These are phyloP conservation scores for Busseola fusca DNA, from an alignment of 2,888 invertebrate genomes.

Conservation along the genomic window DNA sequence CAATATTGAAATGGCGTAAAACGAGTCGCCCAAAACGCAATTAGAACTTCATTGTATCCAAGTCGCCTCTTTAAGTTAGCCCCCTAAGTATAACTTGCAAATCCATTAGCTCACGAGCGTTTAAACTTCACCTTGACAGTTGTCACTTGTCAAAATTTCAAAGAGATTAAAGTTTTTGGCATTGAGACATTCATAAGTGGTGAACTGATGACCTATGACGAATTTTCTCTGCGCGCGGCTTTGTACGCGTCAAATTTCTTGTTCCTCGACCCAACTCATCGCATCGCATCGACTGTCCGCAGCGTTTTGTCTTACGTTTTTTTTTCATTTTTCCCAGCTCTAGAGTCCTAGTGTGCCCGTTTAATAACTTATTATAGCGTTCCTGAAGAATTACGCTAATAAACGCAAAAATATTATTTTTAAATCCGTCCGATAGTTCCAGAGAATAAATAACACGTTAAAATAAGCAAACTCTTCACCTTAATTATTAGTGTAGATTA, in stretches of 20 bases:
- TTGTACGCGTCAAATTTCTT: too few relatives aligned
- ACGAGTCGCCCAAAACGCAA: slow-evolving; percentile 34
- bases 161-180: slow-evolving; percentile 3
- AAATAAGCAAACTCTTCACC: too few relatives aligned
- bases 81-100: slow-evolving; percentile 11
- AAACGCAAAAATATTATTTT: too few relatives aligned
- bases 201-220: slow-evolving; percentile 11
- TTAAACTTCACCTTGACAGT: slow-evolving; percentile 29
- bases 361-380: too few relatives aligned
- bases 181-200: slow-evolving; percentile 6
- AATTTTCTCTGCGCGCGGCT: not conserved
- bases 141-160: slow-evolving; percentile 26
- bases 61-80: slow-evolving; percentile 24
- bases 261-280: too few relatives aligned
- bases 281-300: too few relatives aligned
- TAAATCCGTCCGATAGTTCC: too few relatives aligned
- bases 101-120: slow-evolving; percentile 20
- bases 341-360: too few relatives aligned
- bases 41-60: slow-evolving; percentile 40
- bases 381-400: too few relatives aligned
- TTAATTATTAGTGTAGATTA: not conserved
- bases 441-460: too few relatives aligned
- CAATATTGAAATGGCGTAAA: slow-evolving; percentile 35
- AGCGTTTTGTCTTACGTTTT: too few relatives aligned
- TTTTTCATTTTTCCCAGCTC: too few relatives aligned